Percentiles rank a stretch among this genome's conserved stretches.
Conservation (phyloP, 2,888 invertebrate species). For the Stegana nigrithorax region DNA sequence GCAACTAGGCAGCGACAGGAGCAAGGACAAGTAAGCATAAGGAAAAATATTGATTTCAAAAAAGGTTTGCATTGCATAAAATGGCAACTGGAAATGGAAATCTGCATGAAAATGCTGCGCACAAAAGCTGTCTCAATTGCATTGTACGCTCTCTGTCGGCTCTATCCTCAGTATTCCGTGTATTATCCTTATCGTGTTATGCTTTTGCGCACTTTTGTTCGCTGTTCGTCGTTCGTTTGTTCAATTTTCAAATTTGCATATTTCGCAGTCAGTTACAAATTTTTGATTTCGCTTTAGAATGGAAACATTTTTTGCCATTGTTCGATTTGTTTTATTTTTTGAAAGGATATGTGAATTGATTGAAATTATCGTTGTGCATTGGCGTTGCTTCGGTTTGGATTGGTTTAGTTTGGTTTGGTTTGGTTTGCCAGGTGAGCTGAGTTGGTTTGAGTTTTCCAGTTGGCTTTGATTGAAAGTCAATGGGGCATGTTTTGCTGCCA, state of each 20-base stretch:
- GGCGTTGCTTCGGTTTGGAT: no score
- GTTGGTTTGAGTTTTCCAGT: neutral
- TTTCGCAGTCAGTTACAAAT: slow-evolving; percentile 35
- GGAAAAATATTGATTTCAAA: slow-evolving; percentile 29
- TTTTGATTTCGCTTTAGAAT: slow-evolving; percentile 26
- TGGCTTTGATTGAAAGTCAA: slow-evolving; percentile 12
- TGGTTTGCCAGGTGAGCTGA: no score
- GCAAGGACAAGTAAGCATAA: slow-evolving; percentile 19
- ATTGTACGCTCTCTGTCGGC: no score
- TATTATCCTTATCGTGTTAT: no score
- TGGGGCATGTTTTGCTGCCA: neutral
- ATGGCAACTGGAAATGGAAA: slow-evolving; percentile 25
- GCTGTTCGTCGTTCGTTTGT: neutral
- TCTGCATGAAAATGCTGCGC: slow-evolving; percentile 32
- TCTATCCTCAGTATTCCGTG: no score
- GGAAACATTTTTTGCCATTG: slow-evolving; percentile 37
- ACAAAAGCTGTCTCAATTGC: slow-evolving; percentile 26
- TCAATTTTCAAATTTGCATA: slow-evolving; percentile 43
- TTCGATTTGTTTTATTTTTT: slow-evolving; percentile 25
- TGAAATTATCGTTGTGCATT: no score
- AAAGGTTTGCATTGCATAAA: slow-evolving; percentile 22
- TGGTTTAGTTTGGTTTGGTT: no score
- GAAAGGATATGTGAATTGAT: no score
- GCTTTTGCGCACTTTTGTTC: slow-evolving; percentile 25
- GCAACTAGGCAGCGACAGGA: neutral